Evolutionary conservation across 1,140 invertebrate species (phyloP).

Genomic region (Penaeus indicus): DNA sequence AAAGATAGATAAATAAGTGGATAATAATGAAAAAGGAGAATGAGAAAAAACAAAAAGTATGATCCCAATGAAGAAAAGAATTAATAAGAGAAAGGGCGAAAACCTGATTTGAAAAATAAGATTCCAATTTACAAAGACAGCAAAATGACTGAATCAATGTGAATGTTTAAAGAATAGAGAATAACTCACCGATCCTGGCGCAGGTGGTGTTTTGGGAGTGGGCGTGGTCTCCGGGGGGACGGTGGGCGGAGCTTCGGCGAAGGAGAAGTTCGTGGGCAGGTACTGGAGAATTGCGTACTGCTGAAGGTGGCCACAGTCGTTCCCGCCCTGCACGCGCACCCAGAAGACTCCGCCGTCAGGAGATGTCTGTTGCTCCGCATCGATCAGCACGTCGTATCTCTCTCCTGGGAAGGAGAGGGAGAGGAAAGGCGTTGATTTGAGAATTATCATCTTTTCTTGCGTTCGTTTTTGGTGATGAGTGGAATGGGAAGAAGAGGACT

Average conservation of each 20-base stretch:
- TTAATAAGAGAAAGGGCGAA: too few species aligned
- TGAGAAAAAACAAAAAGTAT: too few species aligned
- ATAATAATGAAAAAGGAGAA: too few species aligned
- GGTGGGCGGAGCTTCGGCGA: not conserved
- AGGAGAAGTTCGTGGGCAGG: constrained; percentile 32
- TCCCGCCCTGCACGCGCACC: constrained; percentile 85
- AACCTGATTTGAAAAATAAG: too few species aligned
- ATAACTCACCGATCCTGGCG: not conserved
- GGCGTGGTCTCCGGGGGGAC: not conserved
- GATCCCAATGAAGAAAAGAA: too few species aligned
- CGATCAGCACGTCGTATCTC: constrained; percentile 86
- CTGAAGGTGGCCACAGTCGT: constrained; percentile 79
- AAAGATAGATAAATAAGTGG: too few species aligned
- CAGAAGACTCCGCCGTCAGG: constrained; percentile 78
- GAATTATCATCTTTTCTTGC: too few species aligned
- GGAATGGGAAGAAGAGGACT: not conserved
- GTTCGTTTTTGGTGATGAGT: too few species aligned
- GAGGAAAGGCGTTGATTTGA: not conserved
- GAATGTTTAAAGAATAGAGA: too few species aligned
- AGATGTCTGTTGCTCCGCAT: constrained; percentile 75
- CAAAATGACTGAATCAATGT: too few species aligned
- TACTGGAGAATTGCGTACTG: constrained; percentile 52
- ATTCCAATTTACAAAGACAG: too few species aligned
- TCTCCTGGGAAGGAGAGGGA: constrained; percentile 81
- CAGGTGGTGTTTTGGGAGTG: not conserved